phyloP scores from a whole-genome alignment of 2,888 invertebrate species.

The Drosophila barbarae region DNA sequence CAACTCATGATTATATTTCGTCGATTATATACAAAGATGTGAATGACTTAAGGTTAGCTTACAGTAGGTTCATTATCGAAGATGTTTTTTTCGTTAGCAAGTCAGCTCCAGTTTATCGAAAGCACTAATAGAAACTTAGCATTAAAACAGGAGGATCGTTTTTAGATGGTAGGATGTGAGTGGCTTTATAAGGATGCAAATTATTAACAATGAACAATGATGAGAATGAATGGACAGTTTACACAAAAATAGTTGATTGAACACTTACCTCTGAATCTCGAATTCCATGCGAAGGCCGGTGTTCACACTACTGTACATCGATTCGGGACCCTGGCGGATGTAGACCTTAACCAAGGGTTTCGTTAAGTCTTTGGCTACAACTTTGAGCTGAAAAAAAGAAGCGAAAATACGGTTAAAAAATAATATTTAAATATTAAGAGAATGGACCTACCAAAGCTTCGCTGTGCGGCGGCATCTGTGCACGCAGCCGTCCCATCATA shows the following conservation, averaged over 20 bases:
- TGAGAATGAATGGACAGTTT: slow-evolving; percentile 11
- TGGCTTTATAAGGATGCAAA: slow-evolving; percentile 14
- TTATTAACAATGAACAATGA: slow-evolving; percentile 16
- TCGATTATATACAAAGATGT: slow-evolving; percentile 50
- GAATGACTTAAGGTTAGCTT: slow-evolving; percentile 56
- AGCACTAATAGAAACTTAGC: slow-evolving; percentile 65
- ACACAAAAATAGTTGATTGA: neutral
- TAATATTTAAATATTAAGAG: too few relatives aligned
- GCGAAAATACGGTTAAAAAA: neutral
- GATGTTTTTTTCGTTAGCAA: slow-evolving; percentile 37
- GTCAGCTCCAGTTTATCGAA: slow-evolving; percentile 66
- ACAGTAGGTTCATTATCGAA: slow-evolving; percentile 45
- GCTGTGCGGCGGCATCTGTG: slow-evolving; percentile 81
- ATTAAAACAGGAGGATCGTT: slow-evolving; percentile 53
- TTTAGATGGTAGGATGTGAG: slow-evolving; percentile 7
- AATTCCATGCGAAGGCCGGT: slow-evolving; percentile 84
- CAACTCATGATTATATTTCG: slow-evolving; percentile 22
- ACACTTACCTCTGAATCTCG: slow-evolving; percentile 80
- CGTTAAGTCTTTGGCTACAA: slow-evolving; percentile 78
- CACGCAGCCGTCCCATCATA: slow-evolving; percentile 82
- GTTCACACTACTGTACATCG: slow-evolving; percentile 84
- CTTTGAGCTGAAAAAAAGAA: slow-evolving; percentile 64
- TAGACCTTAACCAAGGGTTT: slow-evolving; percentile 84
- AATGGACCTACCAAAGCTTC: slow-evolving; percentile 77
- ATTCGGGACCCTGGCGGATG: slow-evolving; percentile 83